A percentile compares a stretch with the other conserved stretches of the same genome.
These are phyloP conservation scores for Melinopterus prodromus DNA, from an alignment of 2,888 invertebrate species.

Conservation along the genomic window DNA sequence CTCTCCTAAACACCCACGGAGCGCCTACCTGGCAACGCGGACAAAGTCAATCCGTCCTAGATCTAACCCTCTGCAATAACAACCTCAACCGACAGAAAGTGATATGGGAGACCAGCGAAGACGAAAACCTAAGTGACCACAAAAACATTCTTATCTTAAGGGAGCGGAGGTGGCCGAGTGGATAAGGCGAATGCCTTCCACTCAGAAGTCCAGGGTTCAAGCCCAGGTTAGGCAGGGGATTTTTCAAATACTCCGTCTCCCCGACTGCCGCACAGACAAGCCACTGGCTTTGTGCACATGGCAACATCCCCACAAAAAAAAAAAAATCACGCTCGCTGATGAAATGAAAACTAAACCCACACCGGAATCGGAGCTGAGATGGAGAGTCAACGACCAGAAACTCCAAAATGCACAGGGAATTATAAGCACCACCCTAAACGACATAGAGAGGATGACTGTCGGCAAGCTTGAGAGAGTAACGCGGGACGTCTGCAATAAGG, in stretches of 20 bases:
- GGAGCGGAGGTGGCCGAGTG: too few relatives aligned
- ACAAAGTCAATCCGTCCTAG: background rate
- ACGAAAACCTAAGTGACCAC: conserved; percentile 8
- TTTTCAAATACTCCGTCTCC: too few relatives aligned
- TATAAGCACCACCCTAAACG: background rate
- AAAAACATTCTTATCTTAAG: background rate
- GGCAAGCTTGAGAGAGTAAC: background rate
- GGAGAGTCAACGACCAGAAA: too few relatives aligned
- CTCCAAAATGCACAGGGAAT: too few relatives aligned
- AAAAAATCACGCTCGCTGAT: background rate
- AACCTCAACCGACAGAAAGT: background rate
- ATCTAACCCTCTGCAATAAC: background rate
- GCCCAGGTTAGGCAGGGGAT: too few relatives aligned
- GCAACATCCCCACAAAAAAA: too few relatives aligned
- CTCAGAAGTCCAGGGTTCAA: too few relatives aligned
- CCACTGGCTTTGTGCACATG: too few relatives aligned
- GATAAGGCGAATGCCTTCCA: too few relatives aligned
- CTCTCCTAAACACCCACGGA: background rate
- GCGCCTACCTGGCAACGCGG: background rate
- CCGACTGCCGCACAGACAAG: too few relatives aligned
- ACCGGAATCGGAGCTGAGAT: too few relatives aligned
- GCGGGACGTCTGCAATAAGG: too few relatives aligned
- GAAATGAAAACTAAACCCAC: background rate
- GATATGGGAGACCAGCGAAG: background rate
- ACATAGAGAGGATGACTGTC: background rate